A percentile compares a stretch with the other conserved stretches of the same genome.
phyloP scores from a whole-genome alignment of 2,888 invertebrate genomes.

The Saturnia japonica region DNA sequence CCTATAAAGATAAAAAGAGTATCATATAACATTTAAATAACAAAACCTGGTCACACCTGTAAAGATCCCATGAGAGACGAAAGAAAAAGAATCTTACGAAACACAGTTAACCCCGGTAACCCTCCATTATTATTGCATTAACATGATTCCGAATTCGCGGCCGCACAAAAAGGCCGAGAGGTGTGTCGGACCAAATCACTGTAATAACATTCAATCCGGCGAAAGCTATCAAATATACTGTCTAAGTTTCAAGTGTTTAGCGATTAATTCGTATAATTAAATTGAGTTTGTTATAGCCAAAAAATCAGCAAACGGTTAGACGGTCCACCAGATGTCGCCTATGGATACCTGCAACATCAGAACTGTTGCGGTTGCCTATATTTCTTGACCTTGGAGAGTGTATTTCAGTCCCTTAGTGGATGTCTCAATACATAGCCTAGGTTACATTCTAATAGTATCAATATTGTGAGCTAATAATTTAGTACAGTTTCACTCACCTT shows the following conservation, averaged over 20 bases:
- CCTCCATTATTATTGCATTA: constrained; percentile 24
- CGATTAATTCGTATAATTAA: not conserved
- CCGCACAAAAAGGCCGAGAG: constrained; percentile 31
- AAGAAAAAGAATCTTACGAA: not conserved
- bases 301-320: too few species aligned
- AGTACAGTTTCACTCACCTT: too few species aligned
- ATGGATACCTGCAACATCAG: too few species aligned
- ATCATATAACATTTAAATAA: not conserved
- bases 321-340: too few species aligned
- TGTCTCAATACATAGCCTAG: too few species aligned
- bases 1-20: too few species aligned
- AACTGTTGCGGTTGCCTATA: too few species aligned
- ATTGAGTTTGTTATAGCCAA: too few species aligned
- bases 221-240: constrained; percentile 51
- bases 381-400: too few species aligned
- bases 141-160: constrained; percentile 21
- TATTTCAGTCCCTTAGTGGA: too few species aligned
- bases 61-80: not conserved
- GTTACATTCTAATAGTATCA: too few species aligned
- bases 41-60: not conserved
- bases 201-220: constrained; percentile 62
- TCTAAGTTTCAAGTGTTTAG: constrained; percentile 1
- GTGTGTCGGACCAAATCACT: constrained; percentile 50
- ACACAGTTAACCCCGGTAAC: constrained; percentile 2
- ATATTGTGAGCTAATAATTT: too few species aligned